Conservation (phyloP, 2,797 vertebrate genomes). For the Dendrocincla tyrannina region DNA sequence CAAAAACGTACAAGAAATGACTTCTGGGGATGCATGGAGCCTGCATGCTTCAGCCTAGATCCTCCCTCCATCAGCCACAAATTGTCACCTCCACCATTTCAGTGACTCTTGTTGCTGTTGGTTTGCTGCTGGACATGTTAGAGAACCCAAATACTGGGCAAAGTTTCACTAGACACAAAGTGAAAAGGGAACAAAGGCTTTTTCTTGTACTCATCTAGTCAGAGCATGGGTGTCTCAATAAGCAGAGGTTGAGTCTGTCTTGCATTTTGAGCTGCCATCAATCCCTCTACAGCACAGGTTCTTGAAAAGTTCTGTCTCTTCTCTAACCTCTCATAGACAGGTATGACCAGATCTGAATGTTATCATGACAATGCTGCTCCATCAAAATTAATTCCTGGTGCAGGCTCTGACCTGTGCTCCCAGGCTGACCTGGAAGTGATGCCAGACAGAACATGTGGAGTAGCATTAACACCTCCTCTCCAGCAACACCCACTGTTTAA, state of each 20-base stretch:
- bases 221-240: background rate
- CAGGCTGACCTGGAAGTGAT: background rate
- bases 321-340: accelerated
- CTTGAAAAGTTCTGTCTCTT: background rate
- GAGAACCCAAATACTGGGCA: background rate
- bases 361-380: background rate
- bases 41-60: background rate
- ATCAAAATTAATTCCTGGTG: background rate
- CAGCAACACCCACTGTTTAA: background rate
- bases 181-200: background rate
- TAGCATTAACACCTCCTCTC: background rate
- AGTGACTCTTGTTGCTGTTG: background rate
- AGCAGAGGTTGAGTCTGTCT: background rate
- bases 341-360: background rate
- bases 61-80: background rate
- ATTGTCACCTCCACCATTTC: background rate
- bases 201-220: background rate
- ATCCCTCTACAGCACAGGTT: background rate
- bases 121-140: background rate
- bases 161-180: background rate
- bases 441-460: background rate
- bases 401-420: background rate
- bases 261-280: background rate
- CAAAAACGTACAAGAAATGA: background rate
- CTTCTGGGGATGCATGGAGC: background rate